phyloP scores from a whole-genome alignment of 2,888 invertebrate genomes.

The Eutolmus rufibarbis region DNA sequence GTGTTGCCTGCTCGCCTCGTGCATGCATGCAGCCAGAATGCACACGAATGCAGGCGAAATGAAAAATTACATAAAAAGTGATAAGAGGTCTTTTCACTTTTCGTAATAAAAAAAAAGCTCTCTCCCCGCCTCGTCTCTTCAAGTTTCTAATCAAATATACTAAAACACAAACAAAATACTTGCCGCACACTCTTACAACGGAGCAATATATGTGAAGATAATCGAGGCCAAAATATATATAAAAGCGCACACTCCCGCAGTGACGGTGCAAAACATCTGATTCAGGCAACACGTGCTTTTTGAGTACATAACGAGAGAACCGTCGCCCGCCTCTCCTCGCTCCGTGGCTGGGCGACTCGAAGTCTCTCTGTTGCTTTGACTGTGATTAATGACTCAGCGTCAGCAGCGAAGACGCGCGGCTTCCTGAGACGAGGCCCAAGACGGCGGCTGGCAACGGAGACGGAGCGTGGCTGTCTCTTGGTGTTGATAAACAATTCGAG shows the following conservation, averaged over 20 bases:
- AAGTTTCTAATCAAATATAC: neutral
- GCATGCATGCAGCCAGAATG: neutral
- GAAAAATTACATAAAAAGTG: neutral
- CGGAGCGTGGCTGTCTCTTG: too few relatives aligned
- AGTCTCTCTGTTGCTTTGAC: neutral
- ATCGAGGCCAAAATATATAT: too few relatives aligned
- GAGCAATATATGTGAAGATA: too few relatives aligned
- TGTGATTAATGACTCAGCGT: neutral
- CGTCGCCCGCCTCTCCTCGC: neutral
- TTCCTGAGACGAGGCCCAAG: neutral
- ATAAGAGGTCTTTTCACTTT: slow-evolving; percentile 17
- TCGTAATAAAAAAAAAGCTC: neutral
- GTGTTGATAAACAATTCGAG: slow-evolving; percentile 1
- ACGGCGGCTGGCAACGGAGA: neutral
- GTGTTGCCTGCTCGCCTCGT: neutral
- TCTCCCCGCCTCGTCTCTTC: neutral
- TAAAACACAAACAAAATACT: neutral
- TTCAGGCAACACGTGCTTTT: neutral
- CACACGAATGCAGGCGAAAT: neutral
- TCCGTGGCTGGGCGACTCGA: neutral
- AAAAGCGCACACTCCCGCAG: neutral
- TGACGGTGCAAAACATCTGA: neutral
- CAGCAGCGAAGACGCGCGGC: neutral
- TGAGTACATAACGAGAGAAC: neutral
- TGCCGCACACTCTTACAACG: neutral